Evolutionary conservation across 2,888 invertebrate species (phyloP).

Genomic region (Hydroisotoma schaefferi): DNA sequence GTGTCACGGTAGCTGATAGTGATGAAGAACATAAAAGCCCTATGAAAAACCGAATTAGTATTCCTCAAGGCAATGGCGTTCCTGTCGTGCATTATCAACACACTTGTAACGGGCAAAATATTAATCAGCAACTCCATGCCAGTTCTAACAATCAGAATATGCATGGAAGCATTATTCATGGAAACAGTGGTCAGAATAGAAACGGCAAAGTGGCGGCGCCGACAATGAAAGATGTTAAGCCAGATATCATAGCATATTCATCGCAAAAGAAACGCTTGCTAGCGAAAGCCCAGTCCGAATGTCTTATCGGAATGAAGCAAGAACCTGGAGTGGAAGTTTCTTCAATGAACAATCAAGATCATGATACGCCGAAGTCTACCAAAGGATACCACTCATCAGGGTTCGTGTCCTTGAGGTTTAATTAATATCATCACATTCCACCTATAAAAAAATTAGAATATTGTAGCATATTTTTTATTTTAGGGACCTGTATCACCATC

Average conservation of each 20-base stretch:
- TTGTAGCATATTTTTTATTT: constrained; percentile 1
- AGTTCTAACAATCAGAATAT: constrained; percentile 12
- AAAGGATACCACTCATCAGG: constrained; percentile 9
- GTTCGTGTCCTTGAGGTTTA: background rate
- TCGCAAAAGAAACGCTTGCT: constrained; percentile 85
- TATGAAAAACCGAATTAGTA: constrained; percentile 48
- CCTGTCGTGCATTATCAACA: constrained; percentile 1
- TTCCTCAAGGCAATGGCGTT: background rate
- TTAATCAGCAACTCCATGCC: constrained; percentile 4
- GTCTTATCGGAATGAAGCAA: constrained; percentile 51
- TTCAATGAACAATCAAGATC: constrained; percentile 9
- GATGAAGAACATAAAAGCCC: constrained; percentile 65
- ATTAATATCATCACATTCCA: too few species aligned
- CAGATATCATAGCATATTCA: constrained; percentile 48
- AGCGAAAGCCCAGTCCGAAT: constrained; percentile 79
- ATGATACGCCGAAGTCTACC: constrained; percentile 28
- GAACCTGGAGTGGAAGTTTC: constrained; percentile 42
- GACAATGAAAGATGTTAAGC: constrained; percentile 42
- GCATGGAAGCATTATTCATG: constrained; percentile 12
- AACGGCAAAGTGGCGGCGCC: constrained; percentile 9
- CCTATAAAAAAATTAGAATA: background rate
- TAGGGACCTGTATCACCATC: constrained; percentile 37
- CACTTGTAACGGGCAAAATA: constrained; percentile 9
- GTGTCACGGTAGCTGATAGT: constrained; percentile 73
- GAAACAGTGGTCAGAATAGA: constrained; percentile 10